A percentile compares a stretch with the other conserved stretches of the same genome.
Evolutionary conservation across 2,888 invertebrate species (phyloP).

Genomic region (Lithophane leautieri): DNA sequence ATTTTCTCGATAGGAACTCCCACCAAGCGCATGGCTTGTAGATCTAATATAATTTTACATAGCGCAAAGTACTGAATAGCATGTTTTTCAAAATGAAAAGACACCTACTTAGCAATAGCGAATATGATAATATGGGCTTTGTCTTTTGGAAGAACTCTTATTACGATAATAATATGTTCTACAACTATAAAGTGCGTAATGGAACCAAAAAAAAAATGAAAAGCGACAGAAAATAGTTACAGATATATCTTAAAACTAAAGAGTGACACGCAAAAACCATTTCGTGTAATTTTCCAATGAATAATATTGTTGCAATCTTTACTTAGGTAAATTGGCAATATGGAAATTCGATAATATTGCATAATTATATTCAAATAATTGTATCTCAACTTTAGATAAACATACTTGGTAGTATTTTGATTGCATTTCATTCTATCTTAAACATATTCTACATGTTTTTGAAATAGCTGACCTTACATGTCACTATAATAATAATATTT

Average conservation of each 20-base stretch:
- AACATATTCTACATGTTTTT: neutral
- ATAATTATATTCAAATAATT: neutral
- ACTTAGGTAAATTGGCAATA: slow-evolving; percentile 9
- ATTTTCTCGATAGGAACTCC: no score
- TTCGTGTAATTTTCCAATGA: slow-evolving; percentile 4
- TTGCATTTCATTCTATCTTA: slow-evolving; percentile 5
- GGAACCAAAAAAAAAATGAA: neutral
- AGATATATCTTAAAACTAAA: neutral
- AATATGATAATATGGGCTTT: neutral
- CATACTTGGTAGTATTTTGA: neutral
- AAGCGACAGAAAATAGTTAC: neutral
- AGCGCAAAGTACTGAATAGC: neutral
- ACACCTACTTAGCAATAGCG: neutral
- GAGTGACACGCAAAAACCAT: neutral
- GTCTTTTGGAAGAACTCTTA: neutral
- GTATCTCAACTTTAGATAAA: neutral
- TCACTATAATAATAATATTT: slow-evolving; percentile 26
- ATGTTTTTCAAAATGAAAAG: neutral
- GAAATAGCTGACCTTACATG: neutral
- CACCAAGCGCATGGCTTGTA: neutral
- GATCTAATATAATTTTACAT: neutral
- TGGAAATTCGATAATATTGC: slow-evolving; percentile 8
- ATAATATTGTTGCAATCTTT: slow-evolving; percentile 2
- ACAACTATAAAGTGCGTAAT: neutral
- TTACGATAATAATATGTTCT: neutral